Evolutionary conservation across 2,113 vertebrate genomes (phyloP).

Genomic region (Alligator sinensis): DNA sequence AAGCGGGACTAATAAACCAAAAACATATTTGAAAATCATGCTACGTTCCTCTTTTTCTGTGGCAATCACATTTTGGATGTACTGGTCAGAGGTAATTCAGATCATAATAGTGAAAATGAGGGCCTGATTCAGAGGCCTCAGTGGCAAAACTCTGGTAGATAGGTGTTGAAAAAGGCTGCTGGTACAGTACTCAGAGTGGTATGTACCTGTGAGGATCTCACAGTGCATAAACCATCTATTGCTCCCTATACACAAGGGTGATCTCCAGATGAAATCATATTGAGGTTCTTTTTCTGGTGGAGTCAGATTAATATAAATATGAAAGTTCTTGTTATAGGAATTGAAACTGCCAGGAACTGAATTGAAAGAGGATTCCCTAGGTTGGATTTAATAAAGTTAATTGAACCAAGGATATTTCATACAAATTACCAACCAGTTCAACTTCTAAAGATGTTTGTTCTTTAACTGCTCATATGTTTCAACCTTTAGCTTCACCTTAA

Average conservation of each 20-base stretch:
- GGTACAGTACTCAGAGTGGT: not conserved
- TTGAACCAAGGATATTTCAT: no score
- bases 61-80: slow-evolving; percentile 15
- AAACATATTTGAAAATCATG: slow-evolving; percentile 16
- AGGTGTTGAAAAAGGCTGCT: not conserved
- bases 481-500: not conserved
- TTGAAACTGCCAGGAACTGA: no score
- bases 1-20: slow-evolving; percentile 49
- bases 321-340: not conserved
- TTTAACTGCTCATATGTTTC: not conserved
- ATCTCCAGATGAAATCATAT: no score
- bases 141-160: not conserved
- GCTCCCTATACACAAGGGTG: not conserved
- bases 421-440: no score
- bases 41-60: not conserved
- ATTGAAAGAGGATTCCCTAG: no score
- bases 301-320: not conserved
- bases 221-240: not conserved
- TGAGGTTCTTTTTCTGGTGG: not conserved
- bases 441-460: not conserved
- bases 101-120: slow-evolving; percentile 6
- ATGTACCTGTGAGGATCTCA: not conserved
- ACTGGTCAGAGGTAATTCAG: slow-evolving; percentile 20
- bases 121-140: not conserved
- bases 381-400: no score